phyloP scores from a whole-genome alignment of 2,888 invertebrate genomes.

The Lochmaea capreae region DNA sequence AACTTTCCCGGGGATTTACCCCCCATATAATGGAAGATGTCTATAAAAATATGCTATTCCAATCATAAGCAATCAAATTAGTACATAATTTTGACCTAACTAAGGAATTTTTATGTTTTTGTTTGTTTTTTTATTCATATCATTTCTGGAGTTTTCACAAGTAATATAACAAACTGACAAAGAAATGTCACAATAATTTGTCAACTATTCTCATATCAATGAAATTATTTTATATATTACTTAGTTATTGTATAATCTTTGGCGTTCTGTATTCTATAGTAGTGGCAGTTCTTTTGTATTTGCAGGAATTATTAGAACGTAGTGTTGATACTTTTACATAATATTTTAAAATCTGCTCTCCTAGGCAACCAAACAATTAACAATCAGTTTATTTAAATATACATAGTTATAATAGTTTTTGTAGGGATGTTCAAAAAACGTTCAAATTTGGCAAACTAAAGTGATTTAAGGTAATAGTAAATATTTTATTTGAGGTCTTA shows the following conservation, averaged over 20 bases:
- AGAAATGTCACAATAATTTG: slow-evolving; percentile 17
- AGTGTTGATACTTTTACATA: slow-evolving; percentile 20
- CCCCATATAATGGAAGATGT: no score
- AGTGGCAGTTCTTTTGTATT: slow-evolving; percentile 33
- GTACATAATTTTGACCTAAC: no score
- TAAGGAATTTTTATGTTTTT: no score
- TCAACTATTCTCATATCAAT: slow-evolving; percentile 27
- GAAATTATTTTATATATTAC: slow-evolving; percentile 37
- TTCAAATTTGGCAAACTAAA: slow-evolving; percentile 41
- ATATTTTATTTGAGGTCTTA: background rate
- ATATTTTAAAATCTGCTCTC: slow-evolving; percentile 30
- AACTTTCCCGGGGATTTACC: no score
- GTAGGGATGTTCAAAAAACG: slow-evolving; percentile 48
- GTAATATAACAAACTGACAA: slow-evolving; percentile 3
- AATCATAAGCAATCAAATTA: no score
- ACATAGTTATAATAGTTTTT: slow-evolving; percentile 52
- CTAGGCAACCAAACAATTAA: slow-evolving; percentile 57
- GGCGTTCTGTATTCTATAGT: slow-evolving; percentile 31
- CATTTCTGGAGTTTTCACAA: no score
- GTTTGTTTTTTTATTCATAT: no score
- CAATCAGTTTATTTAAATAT: slow-evolving; percentile 54
- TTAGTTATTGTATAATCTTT: slow-evolving; percentile 39
- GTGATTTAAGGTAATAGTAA: slow-evolving; percentile 40
- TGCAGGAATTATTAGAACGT: slow-evolving; percentile 32
- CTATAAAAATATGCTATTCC: no score